A percentile compares a stretch with the other conserved stretches of the same genome.
phyloP scores from a whole-genome alignment of 2,113 vertebrate genomes.

The Megalops atlanticus region DNA sequence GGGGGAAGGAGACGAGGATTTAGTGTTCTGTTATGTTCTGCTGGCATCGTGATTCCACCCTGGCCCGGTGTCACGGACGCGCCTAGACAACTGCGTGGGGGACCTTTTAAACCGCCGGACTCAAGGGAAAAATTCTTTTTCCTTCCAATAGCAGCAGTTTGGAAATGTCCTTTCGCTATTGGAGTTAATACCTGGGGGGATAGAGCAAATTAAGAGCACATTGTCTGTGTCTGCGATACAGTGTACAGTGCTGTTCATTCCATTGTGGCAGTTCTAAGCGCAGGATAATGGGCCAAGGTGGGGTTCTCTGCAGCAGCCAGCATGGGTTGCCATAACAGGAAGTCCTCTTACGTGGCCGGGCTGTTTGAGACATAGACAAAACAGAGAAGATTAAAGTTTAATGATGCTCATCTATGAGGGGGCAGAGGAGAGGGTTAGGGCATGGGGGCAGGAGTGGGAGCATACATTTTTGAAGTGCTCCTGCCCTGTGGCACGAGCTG shows the following conservation, averaged over 20 bases:
- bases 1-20: no score
- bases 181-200: neutral
- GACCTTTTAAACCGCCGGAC: conserved; percentile 19
- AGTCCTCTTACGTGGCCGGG: neutral
- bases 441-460: neutral
- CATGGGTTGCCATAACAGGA: conserved; percentile 9
- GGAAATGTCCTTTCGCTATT: neutral
- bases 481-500: neutral
- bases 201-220: neutral
- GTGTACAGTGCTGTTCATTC: neutral
- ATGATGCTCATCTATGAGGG: neutral
- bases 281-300: no score
- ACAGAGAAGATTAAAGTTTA: conserved; percentile 19
- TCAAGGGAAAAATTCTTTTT: neutral
- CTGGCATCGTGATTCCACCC: neutral
- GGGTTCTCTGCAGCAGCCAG: neutral
- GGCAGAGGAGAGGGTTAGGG: neutral
- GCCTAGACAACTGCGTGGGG: neutral
- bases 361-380: conserved; percentile 6
- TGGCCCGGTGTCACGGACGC: neutral
- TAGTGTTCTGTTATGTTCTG: no score
- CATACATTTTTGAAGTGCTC: neutral
- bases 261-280: neutral
- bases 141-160: neutral
- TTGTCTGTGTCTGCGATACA: neutral